Base-by-base conservation (phyloP, 2,888 invertebrate species). In the Ennomos erosarius region DNA sequence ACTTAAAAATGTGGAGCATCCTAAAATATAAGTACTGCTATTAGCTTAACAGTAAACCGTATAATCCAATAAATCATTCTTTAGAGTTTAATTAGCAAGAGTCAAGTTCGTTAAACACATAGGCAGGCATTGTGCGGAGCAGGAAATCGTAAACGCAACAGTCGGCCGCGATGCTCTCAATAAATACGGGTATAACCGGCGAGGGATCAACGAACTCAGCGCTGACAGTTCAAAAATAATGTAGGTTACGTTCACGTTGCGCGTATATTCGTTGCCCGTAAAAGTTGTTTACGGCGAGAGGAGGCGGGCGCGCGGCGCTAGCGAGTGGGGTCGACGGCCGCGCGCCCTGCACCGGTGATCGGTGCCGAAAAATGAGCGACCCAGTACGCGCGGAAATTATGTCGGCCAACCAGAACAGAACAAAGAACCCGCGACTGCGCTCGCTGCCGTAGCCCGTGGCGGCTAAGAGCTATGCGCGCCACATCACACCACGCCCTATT, bases 151-250 rank as follows among this genome's bases (percentile, higher is more conserved):
- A 82, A 84, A 80, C 76, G 76, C 76, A 78, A 78, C 79, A 78
- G 74, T 78, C 73, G 71, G 73, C 79, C 79, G 83, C 83, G 84
- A 82, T 84, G 88, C 81, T 90, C 88, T 82, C 87, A 86, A 87
- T 90, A 90, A 89, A 88, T 85, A 85, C 59, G 59, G 55, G 59
- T 55, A 59, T 82, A 81, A 84, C 83, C 81, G 81, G 74, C 75
- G 71, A 69, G 85, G 80, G 92, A 82, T 85, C 92, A 88, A 85
- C 83, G 92, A 90, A 88, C 92, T 85, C 82, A 75, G 78, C 87
- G 88, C 90, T 89, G 90, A 90, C 92, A 90, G 89, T 88, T 90
- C 88, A 90, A 91, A 91, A 90, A 89, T 90, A 87, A 92, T 90
- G 90, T 92, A 83, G 92, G 92, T 90, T 91, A 91, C 90, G 92